Evolutionary conservation across 2,888 invertebrate genomes (phyloP).

Genomic region (Drosophila lacicola): DNA sequence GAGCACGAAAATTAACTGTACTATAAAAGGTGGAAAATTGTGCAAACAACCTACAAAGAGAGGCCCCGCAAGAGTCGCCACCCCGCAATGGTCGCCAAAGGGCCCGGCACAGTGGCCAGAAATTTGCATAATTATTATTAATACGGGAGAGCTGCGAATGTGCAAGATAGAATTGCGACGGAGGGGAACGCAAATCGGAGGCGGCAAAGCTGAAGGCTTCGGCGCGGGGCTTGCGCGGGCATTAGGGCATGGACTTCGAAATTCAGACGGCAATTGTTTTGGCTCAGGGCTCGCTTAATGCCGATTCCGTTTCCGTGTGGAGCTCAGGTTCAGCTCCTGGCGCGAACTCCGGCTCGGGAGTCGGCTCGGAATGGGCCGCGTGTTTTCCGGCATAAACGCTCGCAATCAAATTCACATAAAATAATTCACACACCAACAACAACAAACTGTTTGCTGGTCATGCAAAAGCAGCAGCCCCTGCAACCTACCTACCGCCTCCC

Average conservation of each 20-base stretch:
- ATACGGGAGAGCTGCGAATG: slow-evolving; percentile 51
- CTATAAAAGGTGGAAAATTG: slow-evolving; percentile 83
- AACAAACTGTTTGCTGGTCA: slow-evolving; percentile 73
- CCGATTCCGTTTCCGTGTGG: slow-evolving; percentile 40
- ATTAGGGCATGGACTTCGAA: slow-evolving; percentile 37
- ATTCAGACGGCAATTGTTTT: slow-evolving; percentile 65
- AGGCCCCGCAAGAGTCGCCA: slow-evolving; percentile 12
- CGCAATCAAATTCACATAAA: slow-evolving; percentile 79
- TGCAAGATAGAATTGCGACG: slow-evolving; percentile 9
- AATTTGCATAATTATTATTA: slow-evolving; percentile 83
- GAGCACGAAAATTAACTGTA: slow-evolving; percentile 78
- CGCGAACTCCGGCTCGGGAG: not conserved
- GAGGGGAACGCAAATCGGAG: not conserved
- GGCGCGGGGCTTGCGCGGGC: not conserved
- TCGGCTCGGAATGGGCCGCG: slow-evolving; percentile 47
- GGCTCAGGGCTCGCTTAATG: slow-evolving; percentile 21
- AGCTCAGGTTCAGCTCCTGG: slow-evolving; percentile 9
- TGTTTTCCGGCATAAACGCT: slow-evolving; percentile 79
- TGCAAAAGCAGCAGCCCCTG: slow-evolving; percentile 46
- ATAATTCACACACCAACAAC: slow-evolving; percentile 73
- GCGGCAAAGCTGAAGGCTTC: not conserved
- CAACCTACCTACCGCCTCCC: not conserved
- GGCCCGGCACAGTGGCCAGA: slow-evolving; percentile 47
- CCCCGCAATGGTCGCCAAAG: slow-evolving; percentile 3
- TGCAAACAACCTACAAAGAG: slow-evolving; percentile 75